Evolutionary conservation across 2,888 invertebrate species (phyloP), one percentile per base, ranked within the genome.

Genomic region (Dryadula phaetusa): DNA sequence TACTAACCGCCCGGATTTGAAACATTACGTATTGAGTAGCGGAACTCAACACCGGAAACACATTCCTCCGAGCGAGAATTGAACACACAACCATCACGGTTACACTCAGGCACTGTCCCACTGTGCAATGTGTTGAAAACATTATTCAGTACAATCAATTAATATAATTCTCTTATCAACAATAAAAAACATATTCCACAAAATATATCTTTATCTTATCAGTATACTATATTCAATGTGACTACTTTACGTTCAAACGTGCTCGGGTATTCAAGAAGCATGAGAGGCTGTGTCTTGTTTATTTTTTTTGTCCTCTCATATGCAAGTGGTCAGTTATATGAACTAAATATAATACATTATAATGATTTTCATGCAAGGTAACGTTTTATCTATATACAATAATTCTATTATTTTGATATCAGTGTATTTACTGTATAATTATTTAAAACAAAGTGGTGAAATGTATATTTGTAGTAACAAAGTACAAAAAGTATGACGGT

Each of bases 291-390:
- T n/a, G 67, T 76, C 10, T 42, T 78, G 14, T 32, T 76, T 6
- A 73, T 67, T 71, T 53, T 79, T 56, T 74, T 64, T 66, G 66
- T 75, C 8, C 53, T 82, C 0, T 63, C 66, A 52, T 62, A 74
- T 10, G 74, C 76, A 0, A 42, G 70, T 74, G 80, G 76, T 40
- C 73, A 83, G 71, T 74, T 75, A 58, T 89, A 82, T 74, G 77
- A 80, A 0, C 73, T 92, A 40, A 91, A 90, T 71, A 87, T 92
- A 69, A 65, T 92, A 28, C 91, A 92, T 75, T 89, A 88, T 62
- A 91, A 91, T 79, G 90, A 91, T 72, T 90, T 90, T 72, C 90
- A 90, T 75, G 91, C 90, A 5, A 84, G 90, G 91, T 89, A 76
- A 76, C 75, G 42, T 7, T 28, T 42, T 20, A 12, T 40, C n/a